Base-by-base conservation (phyloP, 1,140 invertebrate genomes). In the Drosophila nannoptera region DNA sequence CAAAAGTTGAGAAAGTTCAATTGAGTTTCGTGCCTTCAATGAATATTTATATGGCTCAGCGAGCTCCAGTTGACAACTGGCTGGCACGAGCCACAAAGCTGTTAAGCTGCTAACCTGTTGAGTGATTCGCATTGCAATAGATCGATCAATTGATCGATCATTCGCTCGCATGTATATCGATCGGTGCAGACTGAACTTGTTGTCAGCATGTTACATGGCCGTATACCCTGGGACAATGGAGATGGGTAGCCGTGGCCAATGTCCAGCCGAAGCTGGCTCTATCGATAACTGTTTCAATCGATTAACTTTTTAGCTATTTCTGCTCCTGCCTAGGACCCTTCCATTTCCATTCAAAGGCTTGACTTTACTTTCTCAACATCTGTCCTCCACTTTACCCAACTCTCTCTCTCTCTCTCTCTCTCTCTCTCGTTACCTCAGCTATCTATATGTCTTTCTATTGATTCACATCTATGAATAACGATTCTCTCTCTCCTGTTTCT, bases 61-160 rank as follows among this genome's bases (percentile, higher is more conserved):
- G 54, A 43, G 7, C 50, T 42, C 7, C 62, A 43, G 22, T 49
- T 68, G 69, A 67, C 69, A 61, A 62, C 69, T 72, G 68, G 62
- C 55, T 53, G 68, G 59, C 69, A 66, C 52, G 58, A 55, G 54
- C 40, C 53, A 58, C 46, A 62, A 55, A 38, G 33, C 40, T 14
- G 14, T 14, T 12, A 14, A 14, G 40, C 46, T 33, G 52, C 7
- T 43, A 43, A 54, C 40, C n/a, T 31, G 48, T 29, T 59, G 55
- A 59, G 36, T 60, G 65, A 69, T 53, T 55, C 29, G 48, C 48
- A 31, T 59, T 50, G 36, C 11, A 38, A 31, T 11, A 45, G 64
- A 59, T 66, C 36, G 38, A 45, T 52, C 56, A 52, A 43, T 67
- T 60, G 42, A 70, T 66, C 49, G 54, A 70, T 55, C 49, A 42